Percentiles rank a stretch among this genome's conserved stretches.
These are phyloP conservation scores for Ormyrus pomaceus DNA, from an alignment of 2,888 invertebrate genomes.

Conservation along the genomic window DNA sequence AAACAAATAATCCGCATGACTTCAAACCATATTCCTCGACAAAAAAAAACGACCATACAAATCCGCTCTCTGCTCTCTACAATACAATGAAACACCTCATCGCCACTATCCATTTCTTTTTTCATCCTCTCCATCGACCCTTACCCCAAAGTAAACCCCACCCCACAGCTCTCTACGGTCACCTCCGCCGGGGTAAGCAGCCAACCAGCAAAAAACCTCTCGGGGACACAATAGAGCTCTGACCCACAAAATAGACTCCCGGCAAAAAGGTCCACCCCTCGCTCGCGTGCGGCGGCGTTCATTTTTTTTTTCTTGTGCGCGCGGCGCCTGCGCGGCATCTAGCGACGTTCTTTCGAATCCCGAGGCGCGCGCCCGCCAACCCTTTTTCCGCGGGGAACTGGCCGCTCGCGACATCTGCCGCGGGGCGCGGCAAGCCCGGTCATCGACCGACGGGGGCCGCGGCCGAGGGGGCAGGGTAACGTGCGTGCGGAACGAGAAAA, in stretches of 20 bases:
- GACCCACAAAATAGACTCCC: conserved; percentile 31
- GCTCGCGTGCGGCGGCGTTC: neutral
- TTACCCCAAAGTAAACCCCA: no score
- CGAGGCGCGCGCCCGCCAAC: conserved; percentile 32
- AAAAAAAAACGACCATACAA: no score
- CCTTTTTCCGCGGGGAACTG: conserved; percentile 58
- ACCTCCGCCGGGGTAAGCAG: neutral
- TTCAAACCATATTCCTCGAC: no score
- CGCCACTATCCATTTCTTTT: no score
- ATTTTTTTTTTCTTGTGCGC: conserved; percentile 1
- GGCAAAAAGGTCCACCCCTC: conserved; percentile 7
- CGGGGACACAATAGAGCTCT: conserved; percentile 9
- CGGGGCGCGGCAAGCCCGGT: conserved; percentile 55
- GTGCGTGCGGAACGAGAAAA: conserved; percentile 43
- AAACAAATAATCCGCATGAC: no score
- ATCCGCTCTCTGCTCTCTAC: no score
- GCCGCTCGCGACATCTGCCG: conserved; percentile 61
- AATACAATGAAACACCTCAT: no score
- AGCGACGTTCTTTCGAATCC: conserved; percentile 59
- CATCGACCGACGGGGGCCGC: conserved; percentile 45
- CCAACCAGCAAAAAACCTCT: neutral
- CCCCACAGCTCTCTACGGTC: no score
- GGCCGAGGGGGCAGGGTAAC: conserved; percentile 12
- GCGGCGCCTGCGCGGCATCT: conserved; percentile 58
- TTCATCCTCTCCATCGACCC: no score